Percentiles rank a stretch among this genome's conserved stretches.
These are phyloP conservation scores for Drosophila limbata DNA, from an alignment of 2,888 invertebrate species.

Conservation along the genomic window DNA sequence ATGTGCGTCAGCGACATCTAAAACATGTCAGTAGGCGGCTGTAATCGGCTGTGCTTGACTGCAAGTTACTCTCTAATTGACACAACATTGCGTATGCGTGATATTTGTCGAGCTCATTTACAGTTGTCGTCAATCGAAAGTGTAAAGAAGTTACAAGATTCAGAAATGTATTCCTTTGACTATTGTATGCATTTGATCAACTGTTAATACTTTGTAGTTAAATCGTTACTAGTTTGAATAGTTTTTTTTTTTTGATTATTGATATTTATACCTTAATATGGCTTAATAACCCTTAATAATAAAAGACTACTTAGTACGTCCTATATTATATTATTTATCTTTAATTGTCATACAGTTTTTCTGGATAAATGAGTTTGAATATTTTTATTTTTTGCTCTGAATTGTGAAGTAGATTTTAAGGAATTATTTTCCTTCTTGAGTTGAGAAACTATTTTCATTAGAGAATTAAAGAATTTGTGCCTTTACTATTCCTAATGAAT, in stretches of 20 bases:
- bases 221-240: too few species aligned
- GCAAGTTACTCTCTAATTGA: neutral
- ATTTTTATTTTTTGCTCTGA: too few species aligned
- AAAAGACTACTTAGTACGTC: too few species aligned
- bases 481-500: neutral
- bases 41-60: neutral
- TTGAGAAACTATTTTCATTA: neutral
- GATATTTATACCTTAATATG: neutral
- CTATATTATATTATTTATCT: neutral
- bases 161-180: neutral
- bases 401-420: too few species aligned
- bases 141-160: neutral
- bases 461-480: neutral
- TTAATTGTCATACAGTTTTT: neutral
- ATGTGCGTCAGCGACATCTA: constrained; percentile 26
- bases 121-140: neutral
- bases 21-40: constrained; percentile 2
- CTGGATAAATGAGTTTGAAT: too few species aligned
- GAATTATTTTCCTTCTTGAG: neutral
- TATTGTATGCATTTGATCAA: neutral
- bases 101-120: neutral
- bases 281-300: too few species aligned
- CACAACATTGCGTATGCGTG: neutral
- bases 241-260: too few species aligned
- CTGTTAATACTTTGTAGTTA: neutral